Evolutionary conservation across 2,113 vertebrate species (phyloP), one percentile per base, ranked within the genome.

Genomic region (Serilophus lunatus): DNA sequence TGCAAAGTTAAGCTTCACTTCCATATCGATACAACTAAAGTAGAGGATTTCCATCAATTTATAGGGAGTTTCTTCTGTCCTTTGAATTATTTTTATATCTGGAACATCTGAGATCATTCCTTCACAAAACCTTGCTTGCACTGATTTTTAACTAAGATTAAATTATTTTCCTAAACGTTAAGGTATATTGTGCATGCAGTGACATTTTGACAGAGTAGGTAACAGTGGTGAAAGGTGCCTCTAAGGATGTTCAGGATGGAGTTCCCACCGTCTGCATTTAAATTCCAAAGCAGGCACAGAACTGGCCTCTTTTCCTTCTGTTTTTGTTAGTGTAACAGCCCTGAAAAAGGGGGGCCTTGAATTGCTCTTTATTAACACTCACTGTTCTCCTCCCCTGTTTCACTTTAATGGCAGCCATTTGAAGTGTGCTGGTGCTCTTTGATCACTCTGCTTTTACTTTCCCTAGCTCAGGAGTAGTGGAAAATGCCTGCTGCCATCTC

Each of bases 301-400:
- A 36, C 10, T 76, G 44, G 13, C 22, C 7, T 82, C 60, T 68
- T 72, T 54, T 19, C 22, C 13, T 89, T 88, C 59, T 40, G 16
- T 18, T 40, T 74, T 51, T 51, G 5, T 56, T 86, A 12, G 13
- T 35, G 4, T 59, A 92, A 45, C 14, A 33, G 26, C 24, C 19
- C 15, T 56, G 36, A 61, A 57, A 90, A 54, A 25, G 12, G 10
- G 15, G 44, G 50, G 18, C 15, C 13, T 33, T 74, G 18, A 5
- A 3, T 6, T 81, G 51, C 0, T 17, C 59, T 79, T 80, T 82
- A 28, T 42, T 85, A 47, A 59, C 14, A 25, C 44, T 42, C 40
- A 25, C 47, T 42, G 3, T 33, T 76, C 5, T 75, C 22, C 35
- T 84, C 28, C 36, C 13, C 0, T 0, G 25, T 59, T 68, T 23